These are phyloP conservation scores for Germaria angustata DNA, from an alignment of 2,888 invertebrate species.

Conservation along the genomic window DNA sequence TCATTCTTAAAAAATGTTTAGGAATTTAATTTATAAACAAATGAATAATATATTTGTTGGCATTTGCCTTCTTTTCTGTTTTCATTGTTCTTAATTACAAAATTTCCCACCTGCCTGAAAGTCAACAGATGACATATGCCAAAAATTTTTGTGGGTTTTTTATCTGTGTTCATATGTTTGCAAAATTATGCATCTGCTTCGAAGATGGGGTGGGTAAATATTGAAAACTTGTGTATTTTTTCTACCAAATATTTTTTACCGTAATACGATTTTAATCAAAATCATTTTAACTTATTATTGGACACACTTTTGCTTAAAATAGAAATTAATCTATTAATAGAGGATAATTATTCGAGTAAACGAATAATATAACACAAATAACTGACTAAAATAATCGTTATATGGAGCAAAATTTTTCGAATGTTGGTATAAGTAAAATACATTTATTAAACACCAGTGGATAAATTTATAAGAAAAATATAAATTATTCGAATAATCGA, in stretches of 20 bases:
- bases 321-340: neutral
- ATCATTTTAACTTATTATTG: too few species aligned
- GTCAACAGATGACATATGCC: constrained; percentile 51
- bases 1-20: too few species aligned
- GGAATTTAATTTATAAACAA: too few species aligned
- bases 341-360: neutral
- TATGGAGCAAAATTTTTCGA: too few species aligned
- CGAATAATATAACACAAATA: neutral
- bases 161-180: neutral
- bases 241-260: too few species aligned
- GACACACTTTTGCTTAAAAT: too few species aligned
- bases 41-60: constrained; percentile 6
- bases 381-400: neutral
- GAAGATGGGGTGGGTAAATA: too few species aligned
- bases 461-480: too few species aligned
- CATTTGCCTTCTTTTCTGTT: constrained; percentile 11
- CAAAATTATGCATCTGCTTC: neutral
- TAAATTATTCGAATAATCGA: neutral
- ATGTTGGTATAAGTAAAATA: too few species aligned
- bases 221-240: too few species aligned
- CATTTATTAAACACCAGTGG: too few species aligned
- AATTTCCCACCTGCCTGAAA: constrained; percentile 58
- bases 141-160: constrained; percentile 22
- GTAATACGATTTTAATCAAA: too few species aligned
- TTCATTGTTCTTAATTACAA: constrained; percentile 12